Base-by-base conservation (phyloP, 2,113 vertebrate species). In the Odocoileus virginianus region DNA sequence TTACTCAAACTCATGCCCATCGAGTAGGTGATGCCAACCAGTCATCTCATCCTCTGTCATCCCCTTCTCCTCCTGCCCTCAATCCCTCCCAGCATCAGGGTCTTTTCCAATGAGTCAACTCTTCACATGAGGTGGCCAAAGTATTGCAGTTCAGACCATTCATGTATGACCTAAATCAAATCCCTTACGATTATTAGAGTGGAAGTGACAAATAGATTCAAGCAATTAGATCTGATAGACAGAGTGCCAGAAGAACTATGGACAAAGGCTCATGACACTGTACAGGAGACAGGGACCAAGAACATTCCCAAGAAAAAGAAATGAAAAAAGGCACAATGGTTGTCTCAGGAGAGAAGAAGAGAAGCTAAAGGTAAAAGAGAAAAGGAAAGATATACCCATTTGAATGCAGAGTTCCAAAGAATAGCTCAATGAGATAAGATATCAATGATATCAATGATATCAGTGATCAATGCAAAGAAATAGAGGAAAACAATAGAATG, bases 381-480 rank as follows among this genome's bases (percentile, higher is more conserved):
- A 71, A 36, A 12, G 10, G 9, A 71, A 21, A 71, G 9, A 23
- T 36, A 71, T 21, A 23, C 17, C 9, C 67, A 71, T 36, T 11
- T 71, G 67, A 71, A 36, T 36, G 67, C 9, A 36, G 67, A 71
- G 9, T 71, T 71, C 10, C n/a, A 71, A 36, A 71, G n/a, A 71
- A 23, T 12, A 71, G n/a, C n/a, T 11, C 0, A 0, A 9, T 0
- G 0, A 71, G 67, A 71, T 71, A 36, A 71, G n/a, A 71, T 36
- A 36, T 19, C 19, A n/a, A n/a, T n/a, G n/a, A n/a, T n/a, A n/a
- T n/a, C n/a, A n/a, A n/a, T n/a, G n/a, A n/a, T n/a, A n/a, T 71
- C 33, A 12, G 67, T 23, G 19, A 71, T 21, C n/a, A 71, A 36
- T 71, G n/a, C 9, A 71, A 36, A 67, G 61, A 67, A 19, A 71